Evolutionary conservation across 2,113 vertebrate species (phyloP).

Genomic region (Lampris megalopsis): DNA sequence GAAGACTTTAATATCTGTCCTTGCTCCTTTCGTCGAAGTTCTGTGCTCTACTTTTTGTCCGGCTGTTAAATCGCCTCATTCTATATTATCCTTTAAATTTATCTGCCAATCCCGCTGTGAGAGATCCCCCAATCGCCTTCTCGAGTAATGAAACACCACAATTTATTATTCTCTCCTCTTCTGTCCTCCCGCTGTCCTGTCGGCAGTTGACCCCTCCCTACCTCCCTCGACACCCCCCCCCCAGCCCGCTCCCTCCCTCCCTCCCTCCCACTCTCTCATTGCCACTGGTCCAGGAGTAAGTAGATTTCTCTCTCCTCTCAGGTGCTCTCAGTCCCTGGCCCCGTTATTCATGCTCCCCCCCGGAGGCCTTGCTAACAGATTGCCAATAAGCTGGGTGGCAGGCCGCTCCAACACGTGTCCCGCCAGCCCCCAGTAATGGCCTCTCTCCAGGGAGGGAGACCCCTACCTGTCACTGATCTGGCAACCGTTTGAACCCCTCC

Average conservation of each 20-base stretch:
- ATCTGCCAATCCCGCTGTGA: conserved; percentile 64
- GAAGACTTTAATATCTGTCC: conserved; percentile 29
- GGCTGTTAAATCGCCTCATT: conserved; percentile 43
- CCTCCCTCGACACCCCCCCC: conserved; percentile 40
- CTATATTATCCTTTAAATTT: conserved; percentile 57
- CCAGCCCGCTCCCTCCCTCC: conserved; percentile 27
- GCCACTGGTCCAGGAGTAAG: conserved; percentile 55
- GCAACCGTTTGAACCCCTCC: conserved; percentile 65
- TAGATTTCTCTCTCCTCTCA: conserved; percentile 68
- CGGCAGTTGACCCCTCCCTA: conserved; percentile 43
- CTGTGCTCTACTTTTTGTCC: conserved; percentile 31
- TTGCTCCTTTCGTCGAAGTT: conserved; percentile 62
- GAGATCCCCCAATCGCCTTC: conserved; percentile 44
- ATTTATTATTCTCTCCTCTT: conserved; percentile 58
- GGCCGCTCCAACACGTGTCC: conserved; percentile 59
- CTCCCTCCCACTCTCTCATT: conserved; percentile 43
- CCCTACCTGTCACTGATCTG: conserved; percentile 74
- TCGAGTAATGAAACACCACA: conserved; percentile 56
- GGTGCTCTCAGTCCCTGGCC: conserved; percentile 52
- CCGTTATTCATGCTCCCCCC: conserved; percentile 65
- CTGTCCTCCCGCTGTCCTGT: conserved; percentile 50
- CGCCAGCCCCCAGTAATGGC: conserved; percentile 68
- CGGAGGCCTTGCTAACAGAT: conserved; percentile 80
- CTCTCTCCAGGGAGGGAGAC: conserved; percentile 70
- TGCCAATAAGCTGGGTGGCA: conserved; percentile 82